Evolutionary conservation across 2,888 invertebrate species (phyloP), one percentile per base, ranked within the genome.

Genomic region (Xanthorhoe designata): DNA sequence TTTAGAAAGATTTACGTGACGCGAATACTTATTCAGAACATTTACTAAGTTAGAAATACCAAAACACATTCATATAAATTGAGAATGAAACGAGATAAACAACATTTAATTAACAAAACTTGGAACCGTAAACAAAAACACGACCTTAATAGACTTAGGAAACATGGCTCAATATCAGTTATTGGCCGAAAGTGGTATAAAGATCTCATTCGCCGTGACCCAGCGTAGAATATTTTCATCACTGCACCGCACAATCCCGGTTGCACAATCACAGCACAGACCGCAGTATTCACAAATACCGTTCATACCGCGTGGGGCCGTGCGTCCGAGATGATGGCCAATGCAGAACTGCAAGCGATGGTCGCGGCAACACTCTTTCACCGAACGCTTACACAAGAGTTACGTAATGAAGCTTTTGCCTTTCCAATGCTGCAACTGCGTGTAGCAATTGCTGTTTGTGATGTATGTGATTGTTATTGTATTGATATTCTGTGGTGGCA

Each of bases 391-490:
- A 91, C 91, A 90, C 92, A 90, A 91, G 87, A 86, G 80, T 73
- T 69, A 64, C 73, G 90, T 91, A 86, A 88, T 84, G 85, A 89
- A 91, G 76, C 83, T 84, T 81, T 86, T 85, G 89, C 89, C 90
- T 91, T 91, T 90, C 90, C 86, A 90, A 86, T 83, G 79, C 80
- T 83, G 83, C 83, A 80, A 79, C 77, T 70, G 77, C 76, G 83
- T 85, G 82, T 78, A 85, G 84, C 86, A 84, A 86, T 78, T 82
- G 76, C 77, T 80, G 75, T 77, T 80, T 63, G 75, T 77, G 75
- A 79, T 73, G 72, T 71, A 24, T 58, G 38, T 64, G 65, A 35
- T 47, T 61, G 61, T 55, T 64, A 15, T 66, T 62, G 58, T 64
- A 47, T 59, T 50, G 59, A 58, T 56, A 45, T 71, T 59, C 17